phyloP scores from a whole-genome alignment of 2,888 invertebrate genomes.

The Holacanthella duospinosa region DNA sequence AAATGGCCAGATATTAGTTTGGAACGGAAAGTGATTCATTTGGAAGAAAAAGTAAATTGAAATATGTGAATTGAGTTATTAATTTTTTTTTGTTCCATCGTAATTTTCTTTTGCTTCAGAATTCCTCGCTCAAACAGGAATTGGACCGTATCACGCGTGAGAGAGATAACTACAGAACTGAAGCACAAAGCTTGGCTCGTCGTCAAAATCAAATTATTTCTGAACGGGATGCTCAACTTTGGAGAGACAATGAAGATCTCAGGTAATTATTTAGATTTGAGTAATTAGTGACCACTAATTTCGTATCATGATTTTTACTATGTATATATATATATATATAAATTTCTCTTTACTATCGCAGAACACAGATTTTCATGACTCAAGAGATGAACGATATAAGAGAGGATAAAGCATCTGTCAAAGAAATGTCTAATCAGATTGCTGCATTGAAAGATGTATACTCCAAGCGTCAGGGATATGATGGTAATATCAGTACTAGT shows the following conservation, averaged over 20 bases:
- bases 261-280: slow-evolving; percentile 13
- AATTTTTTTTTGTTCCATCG: no score
- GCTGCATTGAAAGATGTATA: background rate
- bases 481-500: background rate
- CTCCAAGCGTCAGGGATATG: background rate
- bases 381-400: slow-evolving; percentile 7
- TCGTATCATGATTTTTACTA: background rate
- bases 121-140: background rate
- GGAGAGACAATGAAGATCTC: slow-evolving; percentile 26
- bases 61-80: background rate
- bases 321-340: background rate
- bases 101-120: slow-evolving; percentile 7
- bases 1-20: slow-evolving; percentile 16
- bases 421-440: slow-evolving; percentile 4
- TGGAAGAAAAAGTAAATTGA: slow-evolving; percentile 22
- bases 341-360: slow-evolving; percentile 9
- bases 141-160: background rate
- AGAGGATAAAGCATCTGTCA: background rate
- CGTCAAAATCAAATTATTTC: slow-evolving; percentile 15
- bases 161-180: slow-evolving; percentile 1
- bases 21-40: slow-evolving; percentile 11
- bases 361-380: slow-evolving; percentile 25
- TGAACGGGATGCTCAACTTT: slow-evolving; percentile 21
- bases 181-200: slow-evolving; percentile 3
- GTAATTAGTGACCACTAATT: background rate